Evolutionary conservation across 2,113 vertebrate species (phyloP), one percentile per base, ranked within the genome.

Genomic region (Clupea harengus): DNA sequence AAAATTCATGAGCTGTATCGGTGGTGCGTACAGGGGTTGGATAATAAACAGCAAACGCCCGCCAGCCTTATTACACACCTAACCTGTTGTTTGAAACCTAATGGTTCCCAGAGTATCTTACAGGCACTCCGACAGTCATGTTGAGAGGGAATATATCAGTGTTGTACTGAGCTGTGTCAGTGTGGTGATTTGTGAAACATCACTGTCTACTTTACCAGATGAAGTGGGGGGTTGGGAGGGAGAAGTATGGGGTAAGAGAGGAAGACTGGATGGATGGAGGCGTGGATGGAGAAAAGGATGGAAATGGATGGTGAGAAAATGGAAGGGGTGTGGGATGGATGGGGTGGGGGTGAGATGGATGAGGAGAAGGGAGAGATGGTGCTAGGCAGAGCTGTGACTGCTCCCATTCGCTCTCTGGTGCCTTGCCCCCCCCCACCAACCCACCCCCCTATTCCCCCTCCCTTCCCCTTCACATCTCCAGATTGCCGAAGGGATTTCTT

Each of bases 101-200:
- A 78, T 78, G 32, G 72, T 13, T 39, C 28, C 72, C 72, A 17
- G 72, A 18, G 72, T 39, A 17, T 32, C 13, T 32, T 10, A 15
- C 72, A 28, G 32, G 32, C 72, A 5, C 28, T 39, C 72, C 39
- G 72, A 78, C 72, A 78, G 28, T 39, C 3, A 28, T 78, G 72
- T 15, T 78, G 72, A 78, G 72, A 32, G 72, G 83, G 82, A 89
- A 82, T 87, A 32, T 10, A 84, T 89, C 52, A 20, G 83, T 88
- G 89, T 85, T 60, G 39, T 45, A 22, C 54, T n/a, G 32, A 32
- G 87, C 84, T 45, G 85, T 85, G 83, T 83, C 85, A 89, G 92
- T 91, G 90, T 86, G 44, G 64, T 67, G 57, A 60, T 28, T 32
- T 83, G 52, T n/a, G 13, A 54, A 83, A 57, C 50, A 54, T 18